Evolutionary conservation across 2,113 vertebrate species (phyloP), one percentile per base, ranked within the genome.

Genomic region (Dunckerocampus dactyliophorus): DNA sequence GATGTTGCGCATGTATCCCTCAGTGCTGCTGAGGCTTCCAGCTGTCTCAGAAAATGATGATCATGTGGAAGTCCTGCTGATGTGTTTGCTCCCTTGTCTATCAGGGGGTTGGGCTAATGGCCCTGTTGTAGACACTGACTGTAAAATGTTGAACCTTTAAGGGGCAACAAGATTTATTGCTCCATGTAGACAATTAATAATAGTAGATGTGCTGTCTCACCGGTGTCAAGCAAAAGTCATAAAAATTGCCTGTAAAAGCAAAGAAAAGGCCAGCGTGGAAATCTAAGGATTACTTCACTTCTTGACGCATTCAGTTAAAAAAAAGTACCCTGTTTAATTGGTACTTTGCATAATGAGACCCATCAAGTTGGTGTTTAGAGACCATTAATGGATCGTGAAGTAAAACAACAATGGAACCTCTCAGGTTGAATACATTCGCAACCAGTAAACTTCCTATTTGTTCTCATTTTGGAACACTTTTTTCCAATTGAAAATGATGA

Each of bases 181-280:
- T 72, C 76, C 76, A 74, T 46, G 48, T 69, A 67, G 72, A 71
- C 79, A 88, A 90, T 90, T 90, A 88, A 88, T 89, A 88, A 87
- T 66, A 77, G 75, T 80, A 72, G 59, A 74, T 49, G 65, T 69
- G 69, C 76, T 60, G 76, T 76, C 67, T 52, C 76, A 80, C 69
- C 72, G 69, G 82, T 69, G 83, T 83, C 80, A 82, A 82, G 54
- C 71, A 79, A 72, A 61, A 75, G 72, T 72, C 63, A 72, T 79
- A 82, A 81, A 88, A 87, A 86, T 62, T 88, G 84, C 86, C 88
- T 74, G 81, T 87, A 82, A 76, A n/a, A 89, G 88, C 82, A 87
- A 51, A 79, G 79, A 75, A 77, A 85, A 81, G 59, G 74, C 70
- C 59, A 80, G 75, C 24, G 66, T 71, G 62, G 79, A 78, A 66